Conservation (phyloP, 2,888 invertebrate genomes). For the Metallyticus violacea region DNA sequence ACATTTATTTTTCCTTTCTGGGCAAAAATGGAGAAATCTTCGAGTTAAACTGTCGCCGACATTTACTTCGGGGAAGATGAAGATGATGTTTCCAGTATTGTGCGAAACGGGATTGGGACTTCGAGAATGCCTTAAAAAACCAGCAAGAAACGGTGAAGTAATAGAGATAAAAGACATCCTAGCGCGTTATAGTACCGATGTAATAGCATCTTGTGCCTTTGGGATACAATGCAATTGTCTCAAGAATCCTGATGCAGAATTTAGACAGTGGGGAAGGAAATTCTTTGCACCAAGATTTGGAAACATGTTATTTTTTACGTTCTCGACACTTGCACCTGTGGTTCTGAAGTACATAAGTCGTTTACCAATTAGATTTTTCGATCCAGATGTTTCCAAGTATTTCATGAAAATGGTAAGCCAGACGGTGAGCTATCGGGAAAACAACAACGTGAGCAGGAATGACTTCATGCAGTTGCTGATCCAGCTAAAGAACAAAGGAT, state of each 20-base stretch:
- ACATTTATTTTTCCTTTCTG: background rate
- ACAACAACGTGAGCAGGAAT: conserved; percentile 37
- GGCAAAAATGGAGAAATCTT: conserved; percentile 49
- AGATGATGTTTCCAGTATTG: conserved; percentile 52
- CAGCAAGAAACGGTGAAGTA: conserved; percentile 21
- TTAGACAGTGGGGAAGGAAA: conserved; percentile 41
- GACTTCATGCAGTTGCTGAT: conserved; percentile 34
- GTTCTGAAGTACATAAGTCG: conserved; percentile 17
- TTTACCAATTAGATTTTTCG: background rate
- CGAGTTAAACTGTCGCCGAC: conserved; percentile 53
- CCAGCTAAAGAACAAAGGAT: conserved; percentile 30
- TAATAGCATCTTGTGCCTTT: conserved; percentile 46
- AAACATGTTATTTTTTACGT: conserved; percentile 31
- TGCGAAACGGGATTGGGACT: conserved; percentile 50
- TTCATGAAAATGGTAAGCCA: conserved; percentile 49
- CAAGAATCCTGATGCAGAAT: conserved; percentile 43
- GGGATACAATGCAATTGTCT: conserved; percentile 45
- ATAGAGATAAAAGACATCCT: conserved; percentile 32
- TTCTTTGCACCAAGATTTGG: conserved; percentile 36
- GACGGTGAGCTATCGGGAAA: conserved; percentile 38
- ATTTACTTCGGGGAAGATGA: conserved; percentile 55
- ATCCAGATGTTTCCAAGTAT: background rate
- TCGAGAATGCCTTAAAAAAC: conserved; percentile 40
- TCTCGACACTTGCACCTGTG: conserved; percentile 24
- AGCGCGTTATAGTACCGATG: conserved; percentile 37